phyloP scores from a whole-genome alignment of 2,797 vertebrate genomes.

The Sus cebifrons region DNA sequence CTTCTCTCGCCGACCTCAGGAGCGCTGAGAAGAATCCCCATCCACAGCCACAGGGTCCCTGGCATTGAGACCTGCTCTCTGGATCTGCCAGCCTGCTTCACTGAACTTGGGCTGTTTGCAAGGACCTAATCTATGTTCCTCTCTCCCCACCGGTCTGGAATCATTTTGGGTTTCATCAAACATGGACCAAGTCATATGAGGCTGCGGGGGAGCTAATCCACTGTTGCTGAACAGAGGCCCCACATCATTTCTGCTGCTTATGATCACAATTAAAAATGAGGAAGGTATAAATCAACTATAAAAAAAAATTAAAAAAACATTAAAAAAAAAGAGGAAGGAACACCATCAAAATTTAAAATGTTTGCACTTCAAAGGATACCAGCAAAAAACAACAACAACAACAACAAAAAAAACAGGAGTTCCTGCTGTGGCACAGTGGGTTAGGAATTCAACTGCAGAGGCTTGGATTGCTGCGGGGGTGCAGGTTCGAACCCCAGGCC shows the following conservation, averaged over 20 bases:
- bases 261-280: neutral
- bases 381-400: neutral
- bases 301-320: no score
- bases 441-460: no score
- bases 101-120: neutral
- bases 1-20: neutral
- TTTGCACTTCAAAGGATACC: neutral
- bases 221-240: neutral
- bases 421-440: no score
- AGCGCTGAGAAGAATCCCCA: neutral
- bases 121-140: neutral
- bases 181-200: neutral
- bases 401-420: no score
- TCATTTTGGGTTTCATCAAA: neutral
- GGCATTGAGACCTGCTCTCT: neutral
- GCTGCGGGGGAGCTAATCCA: neutral
- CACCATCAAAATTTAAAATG: neutral
- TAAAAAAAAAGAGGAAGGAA: neutral
- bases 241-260: conserved; percentile 12
- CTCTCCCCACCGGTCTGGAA: neutral
- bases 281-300: neutral
- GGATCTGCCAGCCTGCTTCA: neutral
- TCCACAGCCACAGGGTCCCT: neutral
- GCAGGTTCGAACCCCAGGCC: no score
- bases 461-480: no score